Percentiles rank a stretch among this genome's conserved stretches.
Conservation (phyloP, 2,113 vertebrate genomes). For the Oostethus manadensis region DNA sequence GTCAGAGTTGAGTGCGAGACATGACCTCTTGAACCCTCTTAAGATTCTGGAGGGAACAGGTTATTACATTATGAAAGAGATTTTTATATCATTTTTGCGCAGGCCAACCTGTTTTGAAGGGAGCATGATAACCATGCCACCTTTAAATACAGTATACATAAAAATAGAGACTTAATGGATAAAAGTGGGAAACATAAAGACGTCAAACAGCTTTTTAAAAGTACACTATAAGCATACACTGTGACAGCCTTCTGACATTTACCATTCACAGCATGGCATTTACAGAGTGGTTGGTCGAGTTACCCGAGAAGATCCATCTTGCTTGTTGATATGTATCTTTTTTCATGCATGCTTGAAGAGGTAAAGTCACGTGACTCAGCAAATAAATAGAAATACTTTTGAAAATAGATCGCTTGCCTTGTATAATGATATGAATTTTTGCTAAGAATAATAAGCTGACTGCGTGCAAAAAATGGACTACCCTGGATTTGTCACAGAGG, state of each 20-base stretch:
- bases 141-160: too few relatives aligned
- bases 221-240: background rate
- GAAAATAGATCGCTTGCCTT: background rate
- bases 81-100: too few relatives aligned
- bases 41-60: too few relatives aligned
- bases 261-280: background rate
- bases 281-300: background rate
- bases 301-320: background rate
- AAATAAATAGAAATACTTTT: background rate
- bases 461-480: too few relatives aligned
- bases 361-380: background rate
- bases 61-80: too few relatives aligned
- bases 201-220: slow-evolving; percentile 72
- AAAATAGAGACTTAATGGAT: too few relatives aligned
- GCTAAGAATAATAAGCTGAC: background rate
- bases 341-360: background rate
- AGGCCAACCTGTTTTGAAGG: too few relatives aligned
- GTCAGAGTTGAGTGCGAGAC: too few relatives aligned
- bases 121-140: too few relatives aligned
- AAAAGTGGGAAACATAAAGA: too few relatives aligned
- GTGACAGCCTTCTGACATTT: background rate
- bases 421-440: background rate
- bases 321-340: background rate
- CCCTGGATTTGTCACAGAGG: too few relatives aligned
- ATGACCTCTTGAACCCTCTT: too few relatives aligned